Conservation (phyloP, 2,888 invertebrate species). For the Gymnocheta viridis region DNA sequence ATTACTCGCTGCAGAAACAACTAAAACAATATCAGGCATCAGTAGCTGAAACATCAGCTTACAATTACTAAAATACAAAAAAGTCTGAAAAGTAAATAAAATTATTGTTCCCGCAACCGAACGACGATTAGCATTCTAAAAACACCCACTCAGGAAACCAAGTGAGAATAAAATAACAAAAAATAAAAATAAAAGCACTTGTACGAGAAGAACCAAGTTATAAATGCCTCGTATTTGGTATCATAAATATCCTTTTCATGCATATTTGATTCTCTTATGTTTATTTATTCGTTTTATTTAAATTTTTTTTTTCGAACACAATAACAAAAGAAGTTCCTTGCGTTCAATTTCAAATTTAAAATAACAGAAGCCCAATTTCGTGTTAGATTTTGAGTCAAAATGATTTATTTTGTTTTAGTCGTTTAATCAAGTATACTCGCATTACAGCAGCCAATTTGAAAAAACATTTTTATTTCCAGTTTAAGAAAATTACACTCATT, state of each 20-base stretch:
- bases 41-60: neutral
- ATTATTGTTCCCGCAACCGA: slow-evolving; percentile 30
- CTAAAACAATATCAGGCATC: neutral
- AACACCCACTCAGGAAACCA: slow-evolving; percentile 26
- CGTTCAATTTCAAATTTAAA: neutral
- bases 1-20: neutral
- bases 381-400: slow-evolving; percentile 1
- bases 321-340: neutral
- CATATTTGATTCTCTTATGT: neutral
- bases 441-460: too few species aligned
- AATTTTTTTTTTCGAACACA: neutral
- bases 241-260: neutral
- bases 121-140: slow-evolving; percentile 26
- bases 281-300: too few species aligned
- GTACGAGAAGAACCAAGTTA: neutral
- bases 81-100: slow-evolving; percentile 35
- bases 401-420: too few species aligned
- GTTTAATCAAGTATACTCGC: too few species aligned
- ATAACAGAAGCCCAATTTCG: slow-evolving; percentile 9
- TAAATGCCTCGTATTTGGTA: neutral
- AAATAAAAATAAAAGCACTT: neutral
- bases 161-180: slow-evolving; percentile 1
- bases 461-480: too few species aligned
- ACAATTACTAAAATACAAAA: slow-evolving; percentile 14
- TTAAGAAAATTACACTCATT: too few species aligned